These are phyloP conservation scores for Plecturocebus donacophilus DNA, from an alignment of 2,113 vertebrate species.

Conservation along the genomic window DNA sequence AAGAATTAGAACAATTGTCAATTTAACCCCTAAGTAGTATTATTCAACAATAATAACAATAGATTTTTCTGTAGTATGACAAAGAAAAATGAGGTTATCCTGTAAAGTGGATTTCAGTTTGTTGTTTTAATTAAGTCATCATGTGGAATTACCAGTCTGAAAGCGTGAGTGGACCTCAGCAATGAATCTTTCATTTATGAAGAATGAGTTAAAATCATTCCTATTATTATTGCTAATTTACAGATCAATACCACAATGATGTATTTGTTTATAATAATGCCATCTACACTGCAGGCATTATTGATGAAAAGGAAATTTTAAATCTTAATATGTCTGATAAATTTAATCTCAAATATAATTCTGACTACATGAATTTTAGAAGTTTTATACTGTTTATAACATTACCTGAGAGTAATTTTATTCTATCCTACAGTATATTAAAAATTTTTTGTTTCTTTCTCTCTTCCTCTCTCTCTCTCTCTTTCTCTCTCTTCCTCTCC, in stretches of 20 bases:
- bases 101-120: background rate
- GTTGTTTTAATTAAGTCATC: slow-evolving; percentile 13
- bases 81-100: background rate
- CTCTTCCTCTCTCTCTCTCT: background rate
- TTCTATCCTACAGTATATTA: background rate
- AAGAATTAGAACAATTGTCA: background rate
- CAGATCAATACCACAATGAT: background rate
- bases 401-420: background rate
- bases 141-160: background rate
- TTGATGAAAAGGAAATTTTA: background rate
- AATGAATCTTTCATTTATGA: background rate
- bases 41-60: background rate
- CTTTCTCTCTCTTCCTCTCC: background rate
- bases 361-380: background rate
- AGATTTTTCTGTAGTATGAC: background rate
- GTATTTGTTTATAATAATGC: background rate
- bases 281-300: background rate
- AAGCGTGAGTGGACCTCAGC: background rate
- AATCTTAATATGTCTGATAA: slow-evolving; percentile 22
- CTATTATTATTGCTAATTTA: background rate
- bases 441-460: background rate
- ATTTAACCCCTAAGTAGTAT: background rate
- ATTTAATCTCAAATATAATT: background rate
- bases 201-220: background rate
- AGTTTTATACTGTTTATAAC: background rate